Evolutionary conservation across 2,888 invertebrate species (phyloP), one percentile per base, ranked within the genome.

Genomic region (Piscicola geometra): DNA sequence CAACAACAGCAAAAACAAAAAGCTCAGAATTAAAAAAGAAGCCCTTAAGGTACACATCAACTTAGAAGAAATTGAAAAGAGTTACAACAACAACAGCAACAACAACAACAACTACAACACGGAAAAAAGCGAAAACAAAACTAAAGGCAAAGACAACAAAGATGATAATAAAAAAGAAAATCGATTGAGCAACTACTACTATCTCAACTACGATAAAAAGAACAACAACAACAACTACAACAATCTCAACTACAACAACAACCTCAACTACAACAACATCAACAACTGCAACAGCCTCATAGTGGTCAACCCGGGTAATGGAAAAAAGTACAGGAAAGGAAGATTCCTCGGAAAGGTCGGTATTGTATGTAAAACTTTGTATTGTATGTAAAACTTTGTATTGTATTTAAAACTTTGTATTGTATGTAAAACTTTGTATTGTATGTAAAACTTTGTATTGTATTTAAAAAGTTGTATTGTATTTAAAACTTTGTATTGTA

Each of bases 291-390:
- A 75, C 32, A 68, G 28, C 33, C 47, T 28, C 32, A 68, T 69
- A 52, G 30, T 75, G 33, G 56, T 71, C 41, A 74, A 76, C n/a
- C 67, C 36, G 3, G 25, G 25, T 1, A 75, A n/a, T 9, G 76
- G 74, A 30, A 75, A 30, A 32, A 76, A 5, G 33, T 76, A 76
- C 35, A 60, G 75, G 2, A 66, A 68, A 18, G 76, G 75, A 25
- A 75, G 73, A 60, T 67, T 76, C n/a, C 70, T 76, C 3, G 76
- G 75, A 1, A 76, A 76, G 76, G 74, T 76, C n/a, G 36, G 36
- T 35, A 15, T 56, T 70, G 0, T 12, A 5, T 50, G 28, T 21
- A 56, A 5, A 5, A n/a, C n/a, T n/a, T n/a, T n/a, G n/a, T n/a
- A n/a, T n/a, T n/a, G n/a, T n/a, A n/a, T n/a, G n/a, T n/a, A n/a